Evolutionary conservation across 2,888 invertebrate species (phyloP).

Genomic region (Caradrina clavipalpis): DNA sequence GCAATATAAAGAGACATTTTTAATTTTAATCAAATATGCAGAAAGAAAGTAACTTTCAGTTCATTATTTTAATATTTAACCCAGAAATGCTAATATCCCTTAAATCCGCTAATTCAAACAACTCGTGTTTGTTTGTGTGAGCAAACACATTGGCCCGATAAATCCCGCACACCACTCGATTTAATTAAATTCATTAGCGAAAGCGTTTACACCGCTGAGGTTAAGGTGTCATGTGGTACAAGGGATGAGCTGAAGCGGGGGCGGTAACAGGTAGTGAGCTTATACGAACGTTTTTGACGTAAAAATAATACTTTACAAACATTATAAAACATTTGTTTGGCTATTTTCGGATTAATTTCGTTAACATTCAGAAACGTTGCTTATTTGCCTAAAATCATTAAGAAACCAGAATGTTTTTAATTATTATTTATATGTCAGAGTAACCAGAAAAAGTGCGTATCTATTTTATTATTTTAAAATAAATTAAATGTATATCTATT

Average conservation of each 20-base stretch:
- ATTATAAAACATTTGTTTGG: no score
- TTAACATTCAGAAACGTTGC: no score
- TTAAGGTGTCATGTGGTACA: constrained; percentile 56
- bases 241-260: constrained; percentile 22
- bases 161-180: constrained; percentile 69
- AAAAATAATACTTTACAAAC: no score
- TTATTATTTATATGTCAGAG: no score
- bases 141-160: constrained; percentile 57
- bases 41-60: not conserved
- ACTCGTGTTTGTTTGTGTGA: constrained; percentile 29
- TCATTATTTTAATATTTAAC: constrained; percentile 8
- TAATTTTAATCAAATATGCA: no score
- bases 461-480: no score
- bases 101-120: constrained; percentile 6
- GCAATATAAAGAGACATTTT: no score
- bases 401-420: no score
- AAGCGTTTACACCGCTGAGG: constrained; percentile 63
- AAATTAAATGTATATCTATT: no score
- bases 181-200: constrained; percentile 82
- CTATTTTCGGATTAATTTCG: no score
- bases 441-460: no score
- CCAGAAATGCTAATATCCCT: constrained; percentile 17
- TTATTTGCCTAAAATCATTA: no score
- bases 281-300: not conserved
- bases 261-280: constrained; percentile 21